Evolutionary conservation across 2,888 invertebrate species (phyloP).

Genomic region (Metacarcinus magister): DNA sequence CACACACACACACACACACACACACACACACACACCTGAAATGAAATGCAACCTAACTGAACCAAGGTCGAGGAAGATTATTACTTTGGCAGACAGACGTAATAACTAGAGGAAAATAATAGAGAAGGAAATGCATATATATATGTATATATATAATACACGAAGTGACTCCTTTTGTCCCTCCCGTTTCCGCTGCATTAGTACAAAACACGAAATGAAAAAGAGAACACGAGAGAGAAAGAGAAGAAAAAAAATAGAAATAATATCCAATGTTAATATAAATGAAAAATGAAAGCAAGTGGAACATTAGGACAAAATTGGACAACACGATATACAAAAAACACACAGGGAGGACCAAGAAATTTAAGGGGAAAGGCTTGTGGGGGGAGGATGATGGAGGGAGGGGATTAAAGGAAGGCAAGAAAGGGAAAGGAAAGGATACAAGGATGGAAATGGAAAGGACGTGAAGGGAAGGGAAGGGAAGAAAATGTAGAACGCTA

Average conservation of each 20-base stretch:
- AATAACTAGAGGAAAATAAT: no score
- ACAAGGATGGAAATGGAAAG: no score
- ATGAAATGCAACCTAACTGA: neutral
- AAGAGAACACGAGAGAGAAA: no score
- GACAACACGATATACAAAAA: neutral
- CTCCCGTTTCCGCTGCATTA: neutral
- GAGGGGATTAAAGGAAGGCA: neutral
- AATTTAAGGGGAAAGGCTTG: neutral
- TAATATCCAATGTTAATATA: neutral
- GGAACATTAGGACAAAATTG: no score
- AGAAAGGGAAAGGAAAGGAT: neutral
- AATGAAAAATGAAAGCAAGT: neutral
- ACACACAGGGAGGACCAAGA: neutral
- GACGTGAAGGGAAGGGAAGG: no score
- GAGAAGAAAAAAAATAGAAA: neutral
- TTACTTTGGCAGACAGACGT: no score
- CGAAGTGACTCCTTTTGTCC: no score
- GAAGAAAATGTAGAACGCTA: no score
- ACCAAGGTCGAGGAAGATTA: no score
- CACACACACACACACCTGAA: neutral
- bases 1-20: neutral
- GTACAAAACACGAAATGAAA: neutral
- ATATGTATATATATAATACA: no score
- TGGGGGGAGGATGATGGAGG: neutral
- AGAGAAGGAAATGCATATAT: no score